Percentiles rank a stretch among this genome's conserved stretches.
These are phyloP conservation scores for Malacoctenus gilli DNA, from an alignment of 2,797 vertebrate genomes.

Conservation along the genomic window DNA sequence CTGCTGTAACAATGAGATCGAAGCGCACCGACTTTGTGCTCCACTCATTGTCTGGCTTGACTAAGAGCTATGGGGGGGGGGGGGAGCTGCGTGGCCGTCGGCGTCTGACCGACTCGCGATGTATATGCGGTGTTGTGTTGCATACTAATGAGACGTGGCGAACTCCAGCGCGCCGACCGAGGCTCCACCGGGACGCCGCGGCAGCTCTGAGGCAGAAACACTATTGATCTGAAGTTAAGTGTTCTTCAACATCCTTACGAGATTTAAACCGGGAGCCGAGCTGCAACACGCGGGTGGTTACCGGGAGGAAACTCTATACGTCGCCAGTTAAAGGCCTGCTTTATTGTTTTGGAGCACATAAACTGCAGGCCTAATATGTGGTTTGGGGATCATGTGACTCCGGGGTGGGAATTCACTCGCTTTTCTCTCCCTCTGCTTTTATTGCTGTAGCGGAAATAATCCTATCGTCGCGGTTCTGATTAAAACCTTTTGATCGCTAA, in stretches of 20 bases:
- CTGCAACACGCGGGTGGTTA: constrained; percentile 31
- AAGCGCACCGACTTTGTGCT: constrained; percentile 25
- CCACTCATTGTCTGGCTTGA: constrained; percentile 23
- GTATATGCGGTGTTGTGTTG: constrained; percentile 51
- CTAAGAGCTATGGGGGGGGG: constrained; percentile 27
- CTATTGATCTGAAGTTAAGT: constrained; percentile 71
- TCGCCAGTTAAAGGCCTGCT: constrained; percentile 31
- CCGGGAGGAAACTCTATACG: constrained; percentile 38
- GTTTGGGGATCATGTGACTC: constrained; percentile 45
- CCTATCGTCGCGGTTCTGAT: constrained; percentile 29
- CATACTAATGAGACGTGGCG: constrained; percentile 62
- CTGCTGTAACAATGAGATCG: constrained; percentile 29
- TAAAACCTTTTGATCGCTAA: constrained; percentile 37
- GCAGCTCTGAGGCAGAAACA: constrained; percentile 57
- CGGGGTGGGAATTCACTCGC: constrained; percentile 24
- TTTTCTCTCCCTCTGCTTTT: constrained; percentile 36
- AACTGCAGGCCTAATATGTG: constrained; percentile 41
- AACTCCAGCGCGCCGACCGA: constrained; percentile 50
- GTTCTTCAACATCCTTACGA: constrained; percentile 67
- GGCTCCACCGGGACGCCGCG: constrained; percentile 53
- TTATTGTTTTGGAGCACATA: constrained; percentile 54
- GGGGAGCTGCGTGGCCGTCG: constrained; percentile 17
- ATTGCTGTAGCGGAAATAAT: constrained; percentile 36
- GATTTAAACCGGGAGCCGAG: constrained; percentile 47
- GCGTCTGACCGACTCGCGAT: constrained; percentile 52